These are phyloP conservation scores for Cyanoramphus novaezelandiae DNA, from an alignment of 2,113 vertebrate genomes.

Conservation along the genomic window DNA sequence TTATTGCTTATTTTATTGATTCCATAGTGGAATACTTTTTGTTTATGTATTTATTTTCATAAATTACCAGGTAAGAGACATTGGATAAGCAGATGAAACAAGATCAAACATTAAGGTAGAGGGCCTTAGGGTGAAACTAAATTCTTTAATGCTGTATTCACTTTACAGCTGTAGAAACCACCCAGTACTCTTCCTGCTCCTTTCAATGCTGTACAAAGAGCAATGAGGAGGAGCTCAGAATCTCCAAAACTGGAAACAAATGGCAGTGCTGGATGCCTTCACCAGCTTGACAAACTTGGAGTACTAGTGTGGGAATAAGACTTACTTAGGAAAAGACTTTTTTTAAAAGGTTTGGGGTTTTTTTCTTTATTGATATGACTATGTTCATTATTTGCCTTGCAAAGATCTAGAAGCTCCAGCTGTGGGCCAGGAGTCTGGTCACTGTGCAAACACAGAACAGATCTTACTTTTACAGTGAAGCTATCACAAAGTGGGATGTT, in stretches of 20 bases:
- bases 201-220: not conserved
- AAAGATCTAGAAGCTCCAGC: not conserved
- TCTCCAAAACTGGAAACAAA: not conserved
- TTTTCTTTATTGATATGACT: not conserved
- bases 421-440: not conserved
- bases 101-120: slow-evolving; percentile 44
- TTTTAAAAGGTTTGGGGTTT: not conserved
- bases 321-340: not conserved
- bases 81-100: slow-evolving; percentile 56
- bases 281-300: not conserved
- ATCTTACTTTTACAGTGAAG: not conserved
- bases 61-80: slow-evolving; percentile 51
- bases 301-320: not conserved
- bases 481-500: not conserved
- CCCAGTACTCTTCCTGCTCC: not conserved
- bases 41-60: slow-evolving; percentile 51
- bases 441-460: not conserved
- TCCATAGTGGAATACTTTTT: slow-evolving; percentile 17
- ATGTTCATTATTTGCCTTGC: slow-evolving; percentile 5
- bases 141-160: slow-evolving; percentile 43
- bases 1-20: slow-evolving; percentile 60
- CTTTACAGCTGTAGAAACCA: slow-evolving; percentile 20
- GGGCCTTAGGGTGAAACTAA: slow-evolving; percentile 26
- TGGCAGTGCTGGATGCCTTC: not conserved
- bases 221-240: not conserved